Evolutionary conservation across 2,113 vertebrate genomes (phyloP), one percentile per base, ranked within the genome.

Genomic region (Parotia lawesii): DNA sequence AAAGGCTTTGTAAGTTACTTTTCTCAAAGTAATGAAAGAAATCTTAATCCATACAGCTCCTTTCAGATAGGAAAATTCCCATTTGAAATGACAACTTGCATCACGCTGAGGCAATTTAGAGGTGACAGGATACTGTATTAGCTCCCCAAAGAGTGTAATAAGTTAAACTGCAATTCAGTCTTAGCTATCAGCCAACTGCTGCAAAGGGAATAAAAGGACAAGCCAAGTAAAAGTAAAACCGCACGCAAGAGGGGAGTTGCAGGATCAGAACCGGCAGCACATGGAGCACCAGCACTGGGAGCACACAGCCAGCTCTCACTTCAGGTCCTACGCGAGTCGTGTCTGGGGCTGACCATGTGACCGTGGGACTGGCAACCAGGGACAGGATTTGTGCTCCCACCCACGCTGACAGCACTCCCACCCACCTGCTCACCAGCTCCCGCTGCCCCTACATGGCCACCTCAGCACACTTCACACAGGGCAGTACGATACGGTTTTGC

Each of bases 101-200:
- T 89, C 86, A 78, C 1, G 44, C 90, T 89, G 93, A 75, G 76
- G 57, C 80, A 92, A 93, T 90, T 92, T 95, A 61, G 56, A 93
- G 69, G 86, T 86, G 91, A 89, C 61, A 84, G 71, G 69, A 74
- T 15, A 67, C 60, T 40, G 14, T 35, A 81, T 84, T 74, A 84
- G 57, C 73, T 92, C 76, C 65, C 76, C 76, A 38, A 51, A 19
- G 56, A 67, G 47, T 5, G 10, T 23, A 77, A 17, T 23, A 83
- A 65, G 18, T 66, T 60, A 61, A 93, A 92, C 8, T 53, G 38
- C 53, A 78, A 64, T 74, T 67, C 17, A 5, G 13, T 47, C 69
- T 48, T 64, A 86, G 67, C 76, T 51, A 51, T 22, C 80, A 64
- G 45, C 51, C 69, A 83, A 38, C 35, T 44, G 44, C 69, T 56